phyloP scores from a whole-genome alignment of 2,888 invertebrate genomes.

The Alitta virens region DNA sequence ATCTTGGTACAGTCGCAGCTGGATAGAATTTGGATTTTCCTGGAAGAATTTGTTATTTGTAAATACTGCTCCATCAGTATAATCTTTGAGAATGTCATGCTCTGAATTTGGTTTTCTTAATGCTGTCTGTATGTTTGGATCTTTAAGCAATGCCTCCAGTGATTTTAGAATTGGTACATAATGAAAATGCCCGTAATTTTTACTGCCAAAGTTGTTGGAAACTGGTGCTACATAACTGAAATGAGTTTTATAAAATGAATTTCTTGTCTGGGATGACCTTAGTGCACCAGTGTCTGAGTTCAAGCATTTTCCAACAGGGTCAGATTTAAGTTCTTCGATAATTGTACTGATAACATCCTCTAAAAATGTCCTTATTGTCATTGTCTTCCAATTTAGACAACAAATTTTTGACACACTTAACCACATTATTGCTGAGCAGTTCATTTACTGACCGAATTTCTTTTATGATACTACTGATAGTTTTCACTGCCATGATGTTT shows the following conservation, averaged over 20 bases:
- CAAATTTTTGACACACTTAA: too few relatives aligned
- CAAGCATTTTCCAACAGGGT: too few relatives aligned
- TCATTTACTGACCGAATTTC: too few relatives aligned
- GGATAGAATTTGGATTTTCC: neutral
- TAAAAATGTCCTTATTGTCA: too few relatives aligned
- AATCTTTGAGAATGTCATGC: neutral
- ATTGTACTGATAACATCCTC: too few relatives aligned
- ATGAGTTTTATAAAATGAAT: neutral
- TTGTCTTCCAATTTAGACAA: too few relatives aligned
- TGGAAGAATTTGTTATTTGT: neutral
- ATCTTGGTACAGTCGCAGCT: slow-evolving; percentile 7
- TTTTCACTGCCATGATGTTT: too few relatives aligned
- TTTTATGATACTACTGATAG: too few relatives aligned
- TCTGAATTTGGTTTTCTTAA: neutral
- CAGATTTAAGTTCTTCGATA: too few relatives aligned
- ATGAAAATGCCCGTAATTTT: neutral
- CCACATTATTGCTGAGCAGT: too few relatives aligned
- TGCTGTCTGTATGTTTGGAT: neutral
- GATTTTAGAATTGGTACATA: neutral
- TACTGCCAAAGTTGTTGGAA: neutral
- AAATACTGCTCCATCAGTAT: neutral
- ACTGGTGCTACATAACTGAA: neutral
- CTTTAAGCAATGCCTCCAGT: neutral
- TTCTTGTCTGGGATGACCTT: too few relatives aligned
- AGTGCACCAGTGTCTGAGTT: too few relatives aligned